A percentile compares a stretch with the other conserved stretches of the same genome.
phyloP scores from a whole-genome alignment of 2,888 invertebrate species.

The Cataglyphis livida region DNA sequence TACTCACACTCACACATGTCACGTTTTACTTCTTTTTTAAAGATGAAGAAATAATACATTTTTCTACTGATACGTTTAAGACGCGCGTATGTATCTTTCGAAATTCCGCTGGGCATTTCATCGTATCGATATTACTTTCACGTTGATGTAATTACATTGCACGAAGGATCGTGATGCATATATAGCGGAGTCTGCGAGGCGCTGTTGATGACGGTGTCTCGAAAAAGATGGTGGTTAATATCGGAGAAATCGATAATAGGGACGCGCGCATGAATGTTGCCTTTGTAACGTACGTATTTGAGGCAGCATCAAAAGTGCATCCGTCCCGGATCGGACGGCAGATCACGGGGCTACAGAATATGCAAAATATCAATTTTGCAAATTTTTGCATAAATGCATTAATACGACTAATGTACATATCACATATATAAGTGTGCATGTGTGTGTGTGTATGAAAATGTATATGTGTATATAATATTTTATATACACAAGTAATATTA shows the following conservation, averaged over 20 bases:
- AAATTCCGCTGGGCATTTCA: conserved; percentile 26
- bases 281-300: conserved; percentile 40
- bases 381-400: not conserved
- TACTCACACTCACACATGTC: not conserved
- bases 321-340: not conserved
- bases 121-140: not conserved
- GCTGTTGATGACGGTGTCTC: conserved; percentile 62
- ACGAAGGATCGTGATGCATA: not conserved
- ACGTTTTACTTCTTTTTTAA: not conserved
- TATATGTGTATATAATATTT: not conserved
- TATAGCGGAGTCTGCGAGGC: conserved; percentile 38
- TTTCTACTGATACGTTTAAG: not conserved
- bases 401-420: not conserved
- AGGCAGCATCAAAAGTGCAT: conserved; percentile 16
- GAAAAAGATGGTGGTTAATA: conserved; percentile 66
- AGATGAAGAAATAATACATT: not conserved
- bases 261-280: conserved; percentile 57
- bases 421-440: not conserved
- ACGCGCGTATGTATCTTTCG: not conserved
- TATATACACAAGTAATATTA: not conserved
- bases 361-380: not conserved
- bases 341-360: not conserved
- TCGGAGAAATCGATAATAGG: conserved; percentile 64
- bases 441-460: not conserved
- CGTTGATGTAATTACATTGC: conserved; percentile 31